phyloP scores from a whole-genome alignment of 2,888 invertebrate genomes.

The Mythimna pallens region DNA sequence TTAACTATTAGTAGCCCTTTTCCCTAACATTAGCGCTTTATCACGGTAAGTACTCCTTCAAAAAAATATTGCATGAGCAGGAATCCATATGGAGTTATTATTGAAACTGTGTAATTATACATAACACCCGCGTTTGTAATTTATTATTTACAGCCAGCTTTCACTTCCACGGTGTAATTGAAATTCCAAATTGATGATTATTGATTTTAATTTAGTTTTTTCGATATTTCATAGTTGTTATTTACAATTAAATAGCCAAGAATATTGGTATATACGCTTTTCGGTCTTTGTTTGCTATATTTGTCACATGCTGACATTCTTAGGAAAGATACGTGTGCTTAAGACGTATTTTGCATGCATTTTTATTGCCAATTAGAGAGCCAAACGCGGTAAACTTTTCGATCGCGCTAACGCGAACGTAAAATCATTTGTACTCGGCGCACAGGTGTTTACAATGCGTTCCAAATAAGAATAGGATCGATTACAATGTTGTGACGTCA shows the following conservation, averaged over 20 bases:
- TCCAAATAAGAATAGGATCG: too few relatives aligned
- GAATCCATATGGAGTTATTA: constrained; percentile 5
- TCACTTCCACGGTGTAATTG: constrained; percentile 13
- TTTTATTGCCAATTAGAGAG: not conserved
- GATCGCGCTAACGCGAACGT: too few relatives aligned
- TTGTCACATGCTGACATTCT: not conserved
- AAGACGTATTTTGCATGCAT: not conserved
- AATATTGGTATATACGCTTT: constrained; percentile 11
- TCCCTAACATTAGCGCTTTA: not conserved
- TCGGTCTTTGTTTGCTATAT: not conserved
- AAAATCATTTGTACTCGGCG: too few relatives aligned
- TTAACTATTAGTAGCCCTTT: not conserved
- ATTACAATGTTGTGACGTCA: too few relatives aligned
- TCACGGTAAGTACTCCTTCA: not conserved
- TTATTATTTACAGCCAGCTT: constrained; percentile 8
- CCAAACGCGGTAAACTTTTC: too few relatives aligned
- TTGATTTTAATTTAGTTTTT: not conserved
- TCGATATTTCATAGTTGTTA: not conserved
- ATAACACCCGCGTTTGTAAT: not conserved
- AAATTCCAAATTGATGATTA: constrained; percentile 20
- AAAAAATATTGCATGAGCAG: not conserved
- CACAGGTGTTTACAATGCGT: too few relatives aligned
- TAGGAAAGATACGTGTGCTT: not conserved
- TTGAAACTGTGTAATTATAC: constrained; percentile 1
- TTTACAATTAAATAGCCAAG: constrained; percentile 15